phyloP scores from a whole-genome alignment of 64 coral and sea anemone species.

The Dendronephthya gigantea region DNA sequence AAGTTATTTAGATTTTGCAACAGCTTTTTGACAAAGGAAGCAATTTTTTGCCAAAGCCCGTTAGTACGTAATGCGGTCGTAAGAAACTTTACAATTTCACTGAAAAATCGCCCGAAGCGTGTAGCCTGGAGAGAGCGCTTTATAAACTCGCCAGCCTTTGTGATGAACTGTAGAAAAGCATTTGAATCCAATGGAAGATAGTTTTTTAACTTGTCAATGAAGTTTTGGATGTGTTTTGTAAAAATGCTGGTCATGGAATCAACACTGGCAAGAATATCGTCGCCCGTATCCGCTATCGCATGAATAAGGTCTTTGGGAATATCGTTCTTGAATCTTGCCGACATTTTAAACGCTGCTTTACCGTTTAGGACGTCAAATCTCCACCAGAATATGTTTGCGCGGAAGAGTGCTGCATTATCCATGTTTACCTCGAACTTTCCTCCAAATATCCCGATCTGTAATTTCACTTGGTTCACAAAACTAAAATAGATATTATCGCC shows the following conservation, averaged over 20 bases:
- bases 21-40: neutral
- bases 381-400: conserved; percentile 54
- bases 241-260: conserved; percentile 65
- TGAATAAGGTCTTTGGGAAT: conserved; percentile 94
- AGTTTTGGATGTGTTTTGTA: conserved; percentile 53
- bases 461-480: conserved; percentile 64
- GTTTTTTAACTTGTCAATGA: conserved; percentile 44
- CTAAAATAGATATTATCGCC: neutral
- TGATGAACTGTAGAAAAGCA: conserved; percentile 55
- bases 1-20: neutral
- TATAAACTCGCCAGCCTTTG: conserved; percentile 62
- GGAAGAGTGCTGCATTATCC: conserved; percentile 58
- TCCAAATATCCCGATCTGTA: conserved; percentile 79
- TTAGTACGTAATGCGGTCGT: neutral
- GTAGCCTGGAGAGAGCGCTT: conserved; percentile 48
- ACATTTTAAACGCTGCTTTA: conserved; percentile 90
- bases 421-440: conserved; percentile 83
- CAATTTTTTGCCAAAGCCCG: neutral
- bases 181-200: conserved; percentile 50
- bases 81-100: neutral
- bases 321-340: conserved; percentile 96
- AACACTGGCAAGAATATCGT: conserved; percentile 53
- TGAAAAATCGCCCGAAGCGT: neutral
- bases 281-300: conserved; percentile 50
- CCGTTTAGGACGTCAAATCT: conserved; percentile 58